phyloP scores from a whole-genome alignment of 2,888 invertebrate genomes.

The Reticulitermes lucifugus region DNA sequence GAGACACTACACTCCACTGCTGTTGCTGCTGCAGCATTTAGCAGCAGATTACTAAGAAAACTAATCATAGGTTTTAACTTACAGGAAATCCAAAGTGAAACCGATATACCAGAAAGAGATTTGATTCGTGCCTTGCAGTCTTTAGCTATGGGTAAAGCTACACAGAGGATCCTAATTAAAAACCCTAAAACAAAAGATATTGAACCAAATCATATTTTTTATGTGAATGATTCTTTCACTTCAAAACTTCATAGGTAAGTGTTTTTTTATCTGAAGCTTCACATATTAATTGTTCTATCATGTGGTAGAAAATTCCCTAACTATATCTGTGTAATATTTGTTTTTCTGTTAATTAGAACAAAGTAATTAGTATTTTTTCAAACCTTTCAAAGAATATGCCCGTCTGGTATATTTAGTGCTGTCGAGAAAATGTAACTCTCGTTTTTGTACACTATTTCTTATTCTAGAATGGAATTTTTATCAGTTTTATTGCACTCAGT shows the following conservation, averaged over 20 bases:
- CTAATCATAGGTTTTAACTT: conserved; percentile 17
- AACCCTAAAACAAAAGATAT: conserved; percentile 98
- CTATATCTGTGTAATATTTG: not conserved
- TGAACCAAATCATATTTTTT: conserved; percentile 91
- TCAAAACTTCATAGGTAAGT: conserved; percentile 92
- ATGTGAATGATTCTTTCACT: conserved; percentile 97
- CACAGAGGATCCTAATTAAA: conserved; percentile 94
- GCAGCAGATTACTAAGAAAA: no score
- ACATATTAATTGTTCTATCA: not conserved
- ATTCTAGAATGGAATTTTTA: no score
- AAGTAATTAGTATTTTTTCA: no score
- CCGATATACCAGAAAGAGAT: conserved; percentile 98
- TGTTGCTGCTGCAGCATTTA: no score
- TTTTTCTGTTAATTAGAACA: not conserved
- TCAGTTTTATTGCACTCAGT: no score
- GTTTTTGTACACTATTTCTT: no score
- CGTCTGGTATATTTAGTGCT: no score
- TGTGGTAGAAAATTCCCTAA: not conserved
- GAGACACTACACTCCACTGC: no score
- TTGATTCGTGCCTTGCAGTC: conserved; percentile 96
- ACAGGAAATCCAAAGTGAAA: conserved; percentile 91
- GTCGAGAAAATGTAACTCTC: no score
- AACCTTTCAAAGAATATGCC: no score
- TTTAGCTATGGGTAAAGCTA: conserved; percentile 96
- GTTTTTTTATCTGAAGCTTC: no score